Conservation (phyloP, 2,888 invertebrate species). For the Nowickia ferox region DNA sequence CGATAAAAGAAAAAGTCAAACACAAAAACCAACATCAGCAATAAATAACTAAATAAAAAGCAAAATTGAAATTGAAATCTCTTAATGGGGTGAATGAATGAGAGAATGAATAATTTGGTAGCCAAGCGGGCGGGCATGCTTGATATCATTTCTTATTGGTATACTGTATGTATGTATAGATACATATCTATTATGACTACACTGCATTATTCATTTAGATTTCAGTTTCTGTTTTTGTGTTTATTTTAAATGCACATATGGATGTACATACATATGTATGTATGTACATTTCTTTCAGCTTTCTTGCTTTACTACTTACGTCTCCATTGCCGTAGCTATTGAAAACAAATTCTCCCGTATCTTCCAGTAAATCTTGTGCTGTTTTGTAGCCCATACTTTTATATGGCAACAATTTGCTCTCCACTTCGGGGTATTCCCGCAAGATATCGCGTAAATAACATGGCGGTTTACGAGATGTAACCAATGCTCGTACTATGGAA, state of each 20-base stretch:
- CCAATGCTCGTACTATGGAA: slow-evolving; percentile 79
- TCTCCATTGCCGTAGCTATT: slow-evolving; percentile 84
- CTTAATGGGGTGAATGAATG: slow-evolving; percentile 62
- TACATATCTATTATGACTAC: neutral
- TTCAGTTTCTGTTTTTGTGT: slow-evolving; percentile 1
- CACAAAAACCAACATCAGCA: slow-evolving; percentile 42
- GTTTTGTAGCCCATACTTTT: slow-evolving; percentile 85
- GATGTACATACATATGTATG: neutral
- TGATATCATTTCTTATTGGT: neutral
- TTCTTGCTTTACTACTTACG: slow-evolving; percentile 77
- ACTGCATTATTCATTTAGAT: slow-evolving; percentile 20
- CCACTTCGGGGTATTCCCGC: slow-evolving; percentile 87
- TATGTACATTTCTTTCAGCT: neutral
- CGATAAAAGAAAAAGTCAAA: slow-evolving; percentile 38
- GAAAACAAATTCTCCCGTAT: slow-evolving; percentile 85
- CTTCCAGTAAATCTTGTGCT: slow-evolving; percentile 86
- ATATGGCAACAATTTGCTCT: slow-evolving; percentile 87
- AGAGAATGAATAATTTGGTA: slow-evolving; percentile 38
- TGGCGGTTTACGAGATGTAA: slow-evolving; percentile 80
- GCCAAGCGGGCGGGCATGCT: slow-evolving; percentile 33
- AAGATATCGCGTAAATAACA: slow-evolving; percentile 77
- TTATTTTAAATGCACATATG: neutral
- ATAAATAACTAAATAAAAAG: slow-evolving; percentile 55
- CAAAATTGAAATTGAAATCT: slow-evolving; percentile 40
- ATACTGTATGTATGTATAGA: slow-evolving; percentile 4